Evolutionary conservation across 2,113 vertebrate species (phyloP), one percentile per base, ranked within the genome.

Genomic region (Lepus americanus): DNA sequence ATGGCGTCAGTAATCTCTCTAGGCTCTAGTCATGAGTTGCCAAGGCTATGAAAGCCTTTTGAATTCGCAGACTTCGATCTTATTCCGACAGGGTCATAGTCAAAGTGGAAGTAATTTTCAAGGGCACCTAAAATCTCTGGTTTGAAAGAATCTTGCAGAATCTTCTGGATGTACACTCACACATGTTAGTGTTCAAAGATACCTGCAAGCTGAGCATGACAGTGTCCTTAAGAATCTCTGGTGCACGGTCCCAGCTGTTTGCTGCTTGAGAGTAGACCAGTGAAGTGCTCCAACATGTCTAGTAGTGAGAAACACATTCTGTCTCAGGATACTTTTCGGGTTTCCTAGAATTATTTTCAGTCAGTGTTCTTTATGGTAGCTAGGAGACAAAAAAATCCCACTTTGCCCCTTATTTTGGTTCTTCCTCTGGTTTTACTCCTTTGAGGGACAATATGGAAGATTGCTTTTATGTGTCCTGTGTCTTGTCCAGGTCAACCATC

Each of bases 381-480:
- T 29, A 92, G 66, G 20, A 67, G 78, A 72, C 4, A 69, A 66
- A 22, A 25, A 86, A 9, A 31, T 69, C 44, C n/a, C 69, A 22
- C 67, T 25, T 7, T 3, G 59, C 13, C 44, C 7, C 72, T 19
- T 36, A 39, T 49, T 78, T 74, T 73, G 51, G 55, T 76, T 80
- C 88, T 86, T 9, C 77, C 13, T 22, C 53, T 92, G 55, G 9
- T 80, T 85, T 88, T 55, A 20, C 22, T 82, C 27, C 25, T 72
- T 77, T 80, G 66, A 80, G 66, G 20, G 39, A 94, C 76, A 84
- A 51, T 80, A 59, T 31, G 44, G n/a, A 89, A 89, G 49, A 61
- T 0, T 3, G 2, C 63, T 94, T 53, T 80, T 6, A 22, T 67
- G 29, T 33, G 53, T 10, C 6, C 1, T 12, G 10, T 31, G 22